These are phyloP conservation scores for Hucho hucho DNA, from an alignment of 2,113 vertebrate genomes.

Conservation along the genomic window DNA sequence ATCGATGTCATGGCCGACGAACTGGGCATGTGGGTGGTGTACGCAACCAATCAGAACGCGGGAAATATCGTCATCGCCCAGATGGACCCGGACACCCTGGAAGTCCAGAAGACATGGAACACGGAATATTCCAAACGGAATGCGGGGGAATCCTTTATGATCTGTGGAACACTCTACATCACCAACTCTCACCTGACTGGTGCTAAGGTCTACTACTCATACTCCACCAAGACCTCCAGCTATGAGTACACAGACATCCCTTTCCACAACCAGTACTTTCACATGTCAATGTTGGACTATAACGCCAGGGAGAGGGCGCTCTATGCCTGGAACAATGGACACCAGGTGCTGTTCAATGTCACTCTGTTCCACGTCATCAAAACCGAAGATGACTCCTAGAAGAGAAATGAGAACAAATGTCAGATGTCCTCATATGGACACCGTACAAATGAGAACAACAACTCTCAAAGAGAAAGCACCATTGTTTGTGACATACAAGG, in stretches of 20 bases:
- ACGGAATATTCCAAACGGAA: slow-evolving; percentile 97
- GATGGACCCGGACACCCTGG: slow-evolving; percentile 88
- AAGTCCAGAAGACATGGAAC: slow-evolving; percentile 92
- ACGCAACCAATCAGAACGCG: slow-evolving; percentile 97
- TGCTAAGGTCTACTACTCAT: slow-evolving; percentile 97
- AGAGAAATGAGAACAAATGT: not conserved
- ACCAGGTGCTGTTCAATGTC: slow-evolving; percentile 98
- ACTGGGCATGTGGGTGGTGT: slow-evolving; percentile 94
- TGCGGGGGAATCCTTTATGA: slow-evolving; percentile 98
- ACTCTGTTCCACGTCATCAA: slow-evolving; percentile 98
- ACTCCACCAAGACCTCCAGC: slow-evolving; percentile 93
- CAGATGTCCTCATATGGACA: slow-evolving; percentile 16
- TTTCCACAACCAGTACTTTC: slow-evolving; percentile 98
- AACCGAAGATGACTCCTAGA: slow-evolving; percentile 91
- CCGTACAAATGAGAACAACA: not conserved
- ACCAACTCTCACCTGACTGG: slow-evolving; percentile 97
- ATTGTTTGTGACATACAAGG: slow-evolving; percentile 42
- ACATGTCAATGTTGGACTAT: slow-evolving; percentile 99
- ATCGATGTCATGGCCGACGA: slow-evolving; percentile 98
- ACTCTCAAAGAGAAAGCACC: slow-evolving; percentile 39
- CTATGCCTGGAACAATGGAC: slow-evolving; percentile 98
- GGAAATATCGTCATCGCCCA: slow-evolving; percentile 96
- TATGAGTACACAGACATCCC: slow-evolving; percentile 98
- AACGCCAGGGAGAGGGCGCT: slow-evolving; percentile 93
- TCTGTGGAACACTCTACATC: slow-evolving; percentile 95